Percentiles rank a stretch among this genome's conserved stretches.
These are phyloP conservation scores for Dendrolimus punctatus DNA, from an alignment of 1,140 invertebrate species.

Conservation along the genomic window DNA sequence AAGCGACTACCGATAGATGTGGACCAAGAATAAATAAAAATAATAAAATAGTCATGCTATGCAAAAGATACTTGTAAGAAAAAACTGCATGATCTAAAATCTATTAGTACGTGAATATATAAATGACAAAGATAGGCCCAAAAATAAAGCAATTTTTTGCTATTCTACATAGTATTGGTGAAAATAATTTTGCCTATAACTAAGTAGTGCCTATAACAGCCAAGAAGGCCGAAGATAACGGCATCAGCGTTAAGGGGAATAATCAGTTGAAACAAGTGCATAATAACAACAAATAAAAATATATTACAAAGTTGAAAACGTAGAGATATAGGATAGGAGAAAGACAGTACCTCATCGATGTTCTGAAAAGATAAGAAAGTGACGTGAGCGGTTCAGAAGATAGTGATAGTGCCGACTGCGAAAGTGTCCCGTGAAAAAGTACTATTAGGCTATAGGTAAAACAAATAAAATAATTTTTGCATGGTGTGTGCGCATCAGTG, in stretches of 20 bases:
- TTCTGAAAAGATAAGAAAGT: conserved; percentile 70
- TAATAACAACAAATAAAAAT: conserved; percentile 31
- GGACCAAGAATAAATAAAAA: too few relatives aligned
- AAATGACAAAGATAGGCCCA: too few relatives aligned
- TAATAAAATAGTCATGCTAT: too few relatives aligned
- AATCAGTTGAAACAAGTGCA: conserved; percentile 43
- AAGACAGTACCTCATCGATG: conserved; percentile 67
- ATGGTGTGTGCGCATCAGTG: conserved; percentile 4
- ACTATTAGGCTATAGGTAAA: conserved; percentile 10
- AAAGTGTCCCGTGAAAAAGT: conserved; percentile 14
- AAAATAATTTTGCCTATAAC: too few relatives aligned
- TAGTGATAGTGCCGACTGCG: conserved; percentile 40
- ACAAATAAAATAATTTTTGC: conserved; percentile 10
- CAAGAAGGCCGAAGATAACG: too few relatives aligned
- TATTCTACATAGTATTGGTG: too few relatives aligned
- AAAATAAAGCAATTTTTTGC: too few relatives aligned
- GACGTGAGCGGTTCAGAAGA: conserved; percentile 46
- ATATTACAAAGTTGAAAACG: conserved; percentile 45
- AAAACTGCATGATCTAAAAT: conserved; percentile 9
- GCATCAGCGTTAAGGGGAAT: conserved; percentile 8
- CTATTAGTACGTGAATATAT: not conserved
- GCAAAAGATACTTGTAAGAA: not conserved
- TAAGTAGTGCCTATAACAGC: too few relatives aligned
- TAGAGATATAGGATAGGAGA: conserved; percentile 45
- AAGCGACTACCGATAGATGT: too few relatives aligned